phyloP scores from a whole-genome alignment of 64 coral and sea anemone species.

The Stichodactyla helianthus region DNA sequence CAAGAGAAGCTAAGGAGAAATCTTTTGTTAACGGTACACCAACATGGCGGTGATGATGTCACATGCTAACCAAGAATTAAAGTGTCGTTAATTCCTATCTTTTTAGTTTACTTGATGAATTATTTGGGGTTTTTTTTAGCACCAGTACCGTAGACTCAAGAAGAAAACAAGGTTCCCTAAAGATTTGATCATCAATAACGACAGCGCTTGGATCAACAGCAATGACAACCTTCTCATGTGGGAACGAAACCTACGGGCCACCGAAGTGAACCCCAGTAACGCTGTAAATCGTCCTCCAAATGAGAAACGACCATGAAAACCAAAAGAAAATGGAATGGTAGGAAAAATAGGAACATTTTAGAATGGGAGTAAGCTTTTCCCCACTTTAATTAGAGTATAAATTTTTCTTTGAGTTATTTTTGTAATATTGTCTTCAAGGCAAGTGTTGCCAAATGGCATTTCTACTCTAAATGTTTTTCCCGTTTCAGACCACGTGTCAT shows the following conservation, averaged over 20 bases:
- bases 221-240: conserved; percentile 79
- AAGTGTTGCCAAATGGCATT: too few relatives aligned
- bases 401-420: too few relatives aligned
- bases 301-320: conserved; percentile 10
- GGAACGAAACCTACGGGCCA: conserved; percentile 81
- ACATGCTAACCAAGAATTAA: too few relatives aligned
- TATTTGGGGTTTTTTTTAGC: conserved; percentile 28
- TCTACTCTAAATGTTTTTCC: too few relatives aligned
- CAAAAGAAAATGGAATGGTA: neutral
- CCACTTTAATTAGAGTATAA: too few relatives aligned
- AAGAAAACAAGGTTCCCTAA: conserved; percentile 64
- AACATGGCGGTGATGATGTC: too few relatives aligned
- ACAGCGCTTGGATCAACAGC: conserved; percentile 62
- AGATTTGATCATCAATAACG: conserved; percentile 47
- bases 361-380: too few relatives aligned
- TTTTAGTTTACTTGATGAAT: neutral
- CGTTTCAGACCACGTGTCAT: too few relatives aligned
- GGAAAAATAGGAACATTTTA: neutral
- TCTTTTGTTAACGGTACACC: too few relatives aligned
- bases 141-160: conserved; percentile 53
- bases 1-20: too few relatives aligned
- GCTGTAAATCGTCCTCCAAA: conserved; percentile 22
- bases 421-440: too few relatives aligned
- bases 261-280: conserved; percentile 50
- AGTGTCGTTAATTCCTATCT: too few relatives aligned